Conservation (phyloP, 92 coral and sea anemone species). For the Palythoa heliodiscus region DNA sequence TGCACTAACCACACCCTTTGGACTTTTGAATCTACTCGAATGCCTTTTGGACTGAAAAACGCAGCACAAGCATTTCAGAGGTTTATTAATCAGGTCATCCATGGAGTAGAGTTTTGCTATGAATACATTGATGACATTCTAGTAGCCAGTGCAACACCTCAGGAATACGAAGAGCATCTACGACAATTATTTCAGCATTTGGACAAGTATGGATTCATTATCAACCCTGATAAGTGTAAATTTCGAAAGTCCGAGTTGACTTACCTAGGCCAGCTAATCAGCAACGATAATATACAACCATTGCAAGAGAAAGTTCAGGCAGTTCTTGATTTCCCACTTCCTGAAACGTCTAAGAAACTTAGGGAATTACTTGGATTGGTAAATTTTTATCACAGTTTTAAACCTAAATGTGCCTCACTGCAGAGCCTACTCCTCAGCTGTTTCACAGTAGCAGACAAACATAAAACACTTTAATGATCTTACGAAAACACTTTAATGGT, state of each 20-base stretch:
- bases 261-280: slow-evolving; percentile 11
- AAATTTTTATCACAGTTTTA: neutral
- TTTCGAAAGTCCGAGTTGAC: slow-evolving; percentile 1
- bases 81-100: neutral
- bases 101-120: slow-evolving; percentile 20
- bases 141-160: neutral
- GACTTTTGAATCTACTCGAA: slow-evolving; percentile 11
- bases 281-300: neutral
- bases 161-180: slow-evolving; percentile 25
- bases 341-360: neutral
- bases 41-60: slow-evolving; percentile 32
- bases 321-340: slow-evolving; percentile 15
- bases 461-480: too few relatives aligned
- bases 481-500: too few relatives aligned
- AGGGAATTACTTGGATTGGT: neutral
- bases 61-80: slow-evolving; percentile 16
- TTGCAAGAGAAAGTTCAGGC: slow-evolving; percentile 16
- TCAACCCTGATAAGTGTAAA: slow-evolving; percentile 27
- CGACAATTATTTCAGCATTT: slow-evolving; percentile 15
- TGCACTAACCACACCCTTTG: slow-evolving; percentile 27
- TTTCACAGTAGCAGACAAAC: neutral
- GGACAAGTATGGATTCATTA: slow-evolving; percentile 3
- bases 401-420: neutral
- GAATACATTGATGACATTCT: too few relatives aligned
- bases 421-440: neutral